Percentiles rank a stretch among this genome's conserved stretches.
phyloP scores from a whole-genome alignment of 53 echinoderm and acorn worm species.

The Holothuria scabra region DNA sequence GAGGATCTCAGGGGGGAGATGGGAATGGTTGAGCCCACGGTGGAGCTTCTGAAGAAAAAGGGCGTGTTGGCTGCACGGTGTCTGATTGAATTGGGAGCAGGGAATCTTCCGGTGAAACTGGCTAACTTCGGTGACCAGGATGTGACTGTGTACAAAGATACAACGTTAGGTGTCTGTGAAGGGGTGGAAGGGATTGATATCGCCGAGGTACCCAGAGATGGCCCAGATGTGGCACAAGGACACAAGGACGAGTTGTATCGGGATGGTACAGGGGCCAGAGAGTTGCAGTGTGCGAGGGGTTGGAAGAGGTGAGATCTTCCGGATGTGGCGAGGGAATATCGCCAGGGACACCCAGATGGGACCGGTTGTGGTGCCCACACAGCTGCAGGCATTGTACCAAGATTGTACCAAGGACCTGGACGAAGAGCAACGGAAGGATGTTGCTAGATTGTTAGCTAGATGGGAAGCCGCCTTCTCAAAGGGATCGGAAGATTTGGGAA shows the following conservation, averaged over 20 bases:
- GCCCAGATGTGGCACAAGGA: no score
- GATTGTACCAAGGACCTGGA: constrained; percentile 2
- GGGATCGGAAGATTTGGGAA: constrained; percentile 24
- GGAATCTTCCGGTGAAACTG: not conserved
- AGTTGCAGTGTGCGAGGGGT: no score
- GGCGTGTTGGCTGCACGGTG: no score
- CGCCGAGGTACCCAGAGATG: not conserved
- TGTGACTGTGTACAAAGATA: constrained; percentile 4
- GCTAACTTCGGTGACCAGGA: not conserved
- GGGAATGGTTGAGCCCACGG: no score
- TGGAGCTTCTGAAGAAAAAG: no score
- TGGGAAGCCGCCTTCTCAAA: constrained; percentile 19
- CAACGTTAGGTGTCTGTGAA: constrained; percentile 37
- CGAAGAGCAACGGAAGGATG: constrained; percentile 1
- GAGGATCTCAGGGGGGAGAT: no score
- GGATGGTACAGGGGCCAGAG: no score
- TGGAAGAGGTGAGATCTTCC: no score
- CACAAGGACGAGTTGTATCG: no score
- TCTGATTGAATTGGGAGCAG: no score
- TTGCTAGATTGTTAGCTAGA: not conserved
- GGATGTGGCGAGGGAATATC: no score
- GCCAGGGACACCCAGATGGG: no score
- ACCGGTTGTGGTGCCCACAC: not conserved
- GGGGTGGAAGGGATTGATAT: constrained; percentile 6
- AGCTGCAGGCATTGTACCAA: constrained; percentile 14